A percentile compares a stretch with the other conserved stretches of the same genome.
phyloP scores from a whole-genome alignment of 2,113 vertebrate genomes.

The Petrocephalus microphthalmus region DNA sequence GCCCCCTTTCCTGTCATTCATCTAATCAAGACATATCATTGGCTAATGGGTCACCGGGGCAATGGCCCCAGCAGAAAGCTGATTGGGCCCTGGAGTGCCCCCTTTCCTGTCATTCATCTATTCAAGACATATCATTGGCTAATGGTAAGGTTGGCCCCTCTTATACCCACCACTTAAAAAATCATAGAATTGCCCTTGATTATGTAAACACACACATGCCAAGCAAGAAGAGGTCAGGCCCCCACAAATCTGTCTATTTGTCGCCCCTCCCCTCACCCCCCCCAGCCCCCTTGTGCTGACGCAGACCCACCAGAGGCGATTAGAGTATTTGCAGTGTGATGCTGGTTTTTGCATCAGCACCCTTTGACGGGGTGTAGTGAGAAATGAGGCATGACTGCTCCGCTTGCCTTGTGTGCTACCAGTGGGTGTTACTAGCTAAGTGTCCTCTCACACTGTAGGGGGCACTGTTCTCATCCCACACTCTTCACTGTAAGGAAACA shows the following conservation, averaged over 20 bases:
- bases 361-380: neutral
- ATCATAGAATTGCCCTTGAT: neutral
- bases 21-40: neutral
- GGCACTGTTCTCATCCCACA: neutral
- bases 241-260: slow-evolving; percentile 19
- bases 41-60: no score
- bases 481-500: neutral
- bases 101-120: neutral
- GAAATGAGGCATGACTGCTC: neutral
- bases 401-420: neutral
- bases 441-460: neutral
- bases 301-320: slow-evolving; percentile 32
- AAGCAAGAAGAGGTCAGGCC: neutral
- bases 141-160: neutral
- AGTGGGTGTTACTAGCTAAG: neutral
- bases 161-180: neutral
- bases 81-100: neutral
- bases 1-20: neutral
- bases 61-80: neutral
- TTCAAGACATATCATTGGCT: neutral
- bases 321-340: slow-evolving; percentile 45
- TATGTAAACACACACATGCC: neutral
- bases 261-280: neutral
- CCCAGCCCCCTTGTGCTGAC: neutral
- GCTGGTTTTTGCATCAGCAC: slow-evolving; percentile 28